Evolutionary conservation across 92 coral and sea anemone species (phyloP).

Genomic region (Palythoa grandiflora): DNA sequence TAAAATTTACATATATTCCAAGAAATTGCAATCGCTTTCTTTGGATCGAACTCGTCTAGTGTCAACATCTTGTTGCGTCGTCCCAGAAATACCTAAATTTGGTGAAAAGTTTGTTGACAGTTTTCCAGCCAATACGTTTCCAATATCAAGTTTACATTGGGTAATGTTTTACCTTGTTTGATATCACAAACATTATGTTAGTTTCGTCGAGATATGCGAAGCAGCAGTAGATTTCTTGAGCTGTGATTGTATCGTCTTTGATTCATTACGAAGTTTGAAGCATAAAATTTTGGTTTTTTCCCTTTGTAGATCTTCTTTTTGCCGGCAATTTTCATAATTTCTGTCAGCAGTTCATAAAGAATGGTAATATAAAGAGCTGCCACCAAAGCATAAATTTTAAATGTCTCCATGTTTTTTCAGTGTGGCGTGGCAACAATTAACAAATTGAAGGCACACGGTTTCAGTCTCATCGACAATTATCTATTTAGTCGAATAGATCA

Average conservation of each 20-base stretch:
- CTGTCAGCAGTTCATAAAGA: not conserved
- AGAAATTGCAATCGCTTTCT: too few relatives aligned
- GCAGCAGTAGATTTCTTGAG: conserved; percentile 20
- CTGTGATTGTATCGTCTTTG: conserved; percentile 17
- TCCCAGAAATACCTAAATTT: too few relatives aligned
- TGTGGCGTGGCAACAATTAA: not conserved
- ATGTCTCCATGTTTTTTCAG: not conserved
- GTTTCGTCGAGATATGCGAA: not conserved
- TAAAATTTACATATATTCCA: too few relatives aligned
- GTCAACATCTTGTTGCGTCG: too few relatives aligned
- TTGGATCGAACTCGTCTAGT: too few relatives aligned
- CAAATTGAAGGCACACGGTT: not conserved
- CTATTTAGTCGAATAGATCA: not conserved
- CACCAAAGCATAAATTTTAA: not conserved
- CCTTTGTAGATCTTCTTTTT: not conserved
- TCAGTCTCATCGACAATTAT: not conserved
- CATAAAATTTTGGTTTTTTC: not conserved
- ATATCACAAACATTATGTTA: not conserved
- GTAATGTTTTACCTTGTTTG: too few relatives aligned
- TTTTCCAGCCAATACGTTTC: too few relatives aligned
- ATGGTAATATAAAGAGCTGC: not conserved
- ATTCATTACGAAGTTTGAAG: not conserved
- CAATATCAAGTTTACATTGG: too few relatives aligned
- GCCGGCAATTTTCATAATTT: not conserved
- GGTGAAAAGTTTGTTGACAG: too few relatives aligned